Conservation (phyloP, 30 jellyfish, hydroid and myxozoan genomes). For the Catostylus mosaicus region DNA sequence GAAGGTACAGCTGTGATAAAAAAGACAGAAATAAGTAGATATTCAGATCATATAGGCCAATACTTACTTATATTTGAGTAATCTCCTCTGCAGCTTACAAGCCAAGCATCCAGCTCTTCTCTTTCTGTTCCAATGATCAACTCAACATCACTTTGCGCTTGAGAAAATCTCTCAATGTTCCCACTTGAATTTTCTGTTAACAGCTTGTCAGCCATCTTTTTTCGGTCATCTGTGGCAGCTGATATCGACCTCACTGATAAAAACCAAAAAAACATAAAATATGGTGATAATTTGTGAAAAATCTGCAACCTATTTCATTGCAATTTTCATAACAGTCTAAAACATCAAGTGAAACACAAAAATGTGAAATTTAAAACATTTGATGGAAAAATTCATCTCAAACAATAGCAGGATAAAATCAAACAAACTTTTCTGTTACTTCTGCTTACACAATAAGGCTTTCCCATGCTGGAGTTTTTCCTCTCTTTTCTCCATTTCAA, state of each 20-base stretch:
- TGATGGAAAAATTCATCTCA: too few relatives aligned
- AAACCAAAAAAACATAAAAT: not conserved
- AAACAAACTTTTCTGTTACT: not conserved
- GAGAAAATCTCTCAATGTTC: constrained; percentile 22
- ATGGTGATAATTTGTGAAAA: too few relatives aligned
- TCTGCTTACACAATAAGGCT: constrained; percentile 34
- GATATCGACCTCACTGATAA: constrained; percentile 48
- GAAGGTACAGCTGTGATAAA: too few relatives aligned
- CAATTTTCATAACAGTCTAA: too few relatives aligned
- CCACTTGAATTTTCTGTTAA: constrained; percentile 17
- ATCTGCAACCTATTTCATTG: too few relatives aligned
- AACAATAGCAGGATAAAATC: too few relatives aligned
- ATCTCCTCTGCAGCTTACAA: constrained; percentile 40
- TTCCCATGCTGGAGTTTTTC: constrained; percentile 36
- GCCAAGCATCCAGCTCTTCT: constrained; percentile 51
- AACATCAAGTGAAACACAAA: too few relatives aligned
- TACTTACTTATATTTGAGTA: constrained; percentile 10
- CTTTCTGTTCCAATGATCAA: constrained; percentile 50
- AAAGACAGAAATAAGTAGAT: too few relatives aligned
- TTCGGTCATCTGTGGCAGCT: constrained; percentile 35
- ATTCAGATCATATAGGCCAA: too few relatives aligned
- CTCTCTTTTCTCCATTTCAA: constrained; percentile 58
- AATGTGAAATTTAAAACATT: too few relatives aligned
- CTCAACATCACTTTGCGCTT: constrained; percentile 45
- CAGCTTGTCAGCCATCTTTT: not conserved